A percentile compares a stretch with the other conserved stretches of the same genome.
phyloP scores from a whole-genome alignment of 1,140 invertebrate genomes.

The Hylyphantes graminicola region DNA sequence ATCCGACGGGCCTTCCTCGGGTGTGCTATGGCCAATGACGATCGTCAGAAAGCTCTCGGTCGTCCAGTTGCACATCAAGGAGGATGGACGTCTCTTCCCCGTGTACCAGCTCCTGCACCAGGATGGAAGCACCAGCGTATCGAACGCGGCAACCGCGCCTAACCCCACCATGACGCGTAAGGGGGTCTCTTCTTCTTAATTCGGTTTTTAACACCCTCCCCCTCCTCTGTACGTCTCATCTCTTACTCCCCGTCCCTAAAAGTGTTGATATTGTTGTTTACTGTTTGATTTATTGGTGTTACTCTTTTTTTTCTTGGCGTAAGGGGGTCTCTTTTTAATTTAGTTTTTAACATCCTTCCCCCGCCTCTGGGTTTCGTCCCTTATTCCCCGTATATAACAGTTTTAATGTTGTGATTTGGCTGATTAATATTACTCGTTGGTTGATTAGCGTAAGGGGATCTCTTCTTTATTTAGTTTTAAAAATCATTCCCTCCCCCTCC shows the following conservation, averaged over 20 bases:
- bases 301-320: no score
- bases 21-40: slow-evolving; percentile 55
- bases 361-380: no score
- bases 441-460: no score
- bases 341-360: no score
- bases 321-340: no score
- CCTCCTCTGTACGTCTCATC: not conserved
- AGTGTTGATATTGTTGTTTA: not conserved
- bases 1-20: slow-evolving; percentile 28
- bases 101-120: slow-evolving; percentile 57
- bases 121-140: not conserved
- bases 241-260: not conserved
- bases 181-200: not conserved
- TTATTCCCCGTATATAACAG: no score
- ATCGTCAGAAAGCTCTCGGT: slow-evolving; percentile 58
- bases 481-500: no score
- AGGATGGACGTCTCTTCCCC: slow-evolving; percentile 58
- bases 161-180: slow-evolving; percentile 56
- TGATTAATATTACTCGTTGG: no score
- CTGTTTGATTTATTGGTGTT: not conserved
- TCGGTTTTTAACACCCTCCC: not conserved
- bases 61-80: slow-evolving; percentile 57
- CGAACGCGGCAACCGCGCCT: slow-evolving; percentile 17
- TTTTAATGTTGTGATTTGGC: no score
- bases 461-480: no score